A percentile compares a stretch with the other conserved stretches of the same genome.
These are phyloP conservation scores for Monochamus alternatus DNA, from an alignment of 2,888 invertebrate species.

Conservation along the genomic window DNA sequence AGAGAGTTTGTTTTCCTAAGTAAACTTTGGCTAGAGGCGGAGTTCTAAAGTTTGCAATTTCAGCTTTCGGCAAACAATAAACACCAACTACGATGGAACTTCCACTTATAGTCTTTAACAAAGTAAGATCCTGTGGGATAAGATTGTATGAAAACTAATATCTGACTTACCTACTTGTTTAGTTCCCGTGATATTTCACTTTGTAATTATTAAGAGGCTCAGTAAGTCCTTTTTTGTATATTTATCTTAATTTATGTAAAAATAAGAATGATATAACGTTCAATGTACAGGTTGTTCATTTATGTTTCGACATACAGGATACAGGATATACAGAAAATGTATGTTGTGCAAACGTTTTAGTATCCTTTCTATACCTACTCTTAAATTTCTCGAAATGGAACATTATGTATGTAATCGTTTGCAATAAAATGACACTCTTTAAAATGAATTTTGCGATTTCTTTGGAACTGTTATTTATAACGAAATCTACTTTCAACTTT, in stretches of 20 bases:
- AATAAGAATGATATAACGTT: too few relatives aligned
- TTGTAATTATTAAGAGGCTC: neutral
- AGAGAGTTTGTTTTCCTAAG: constrained; percentile 32
- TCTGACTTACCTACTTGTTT: neutral
- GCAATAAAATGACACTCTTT: too few relatives aligned
- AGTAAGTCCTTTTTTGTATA: neutral
- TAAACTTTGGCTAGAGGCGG: constrained; percentile 22
- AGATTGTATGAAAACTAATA: constrained; percentile 17
- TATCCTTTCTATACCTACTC: too few relatives aligned
- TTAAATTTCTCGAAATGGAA: too few relatives aligned
- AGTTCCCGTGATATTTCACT: neutral
- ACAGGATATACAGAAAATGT: too few relatives aligned
- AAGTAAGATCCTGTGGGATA: constrained; percentile 7
- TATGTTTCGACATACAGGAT: too few relatives aligned
- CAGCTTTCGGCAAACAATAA: constrained; percentile 33
- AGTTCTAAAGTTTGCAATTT: constrained; percentile 28
- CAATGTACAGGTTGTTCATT: too few relatives aligned
- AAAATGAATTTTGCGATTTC: too few relatives aligned
- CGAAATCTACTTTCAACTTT: too few relatives aligned
- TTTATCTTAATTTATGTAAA: neutral
- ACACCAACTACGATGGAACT: constrained; percentile 30
- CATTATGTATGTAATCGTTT: too few relatives aligned
- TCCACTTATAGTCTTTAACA: constrained; percentile 28
- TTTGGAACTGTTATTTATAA: too few relatives aligned
- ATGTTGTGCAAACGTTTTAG: too few relatives aligned